A percentile compares a stretch with the other conserved stretches of the same genome.
These are phyloP conservation scores for Leptinotarsa juncta DNA, from an alignment of 2,888 invertebrate species.

Conservation along the genomic window DNA sequence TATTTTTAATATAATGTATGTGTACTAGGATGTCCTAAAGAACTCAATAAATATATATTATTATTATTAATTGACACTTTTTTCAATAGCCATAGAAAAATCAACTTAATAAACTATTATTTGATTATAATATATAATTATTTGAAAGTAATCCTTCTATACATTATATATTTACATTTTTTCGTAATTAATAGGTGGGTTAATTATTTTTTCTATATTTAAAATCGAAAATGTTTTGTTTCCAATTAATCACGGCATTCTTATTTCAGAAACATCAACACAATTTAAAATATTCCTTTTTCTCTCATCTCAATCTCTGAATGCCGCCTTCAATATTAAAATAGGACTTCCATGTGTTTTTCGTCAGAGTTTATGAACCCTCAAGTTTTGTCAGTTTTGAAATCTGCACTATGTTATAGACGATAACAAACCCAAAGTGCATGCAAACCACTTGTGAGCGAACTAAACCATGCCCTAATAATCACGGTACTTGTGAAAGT, in stretches of 20 bases:
- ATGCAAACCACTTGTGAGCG: constrained; percentile 22
- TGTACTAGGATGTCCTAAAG: too few species aligned
- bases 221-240: too few species aligned
- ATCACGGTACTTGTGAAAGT: constrained; percentile 26
- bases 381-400: neutral
- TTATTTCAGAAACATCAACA: neutral
- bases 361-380: constrained; percentile 1
- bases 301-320: neutral
- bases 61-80: too few species aligned
- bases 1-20: too few species aligned
- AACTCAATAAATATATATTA: too few species aligned
- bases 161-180: too few species aligned
- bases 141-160: neutral
- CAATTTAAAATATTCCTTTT: neutral
- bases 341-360: neutral
- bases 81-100: too few species aligned
- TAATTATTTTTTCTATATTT: too few species aligned
- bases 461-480: constrained; percentile 31
- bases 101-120: too few species aligned
- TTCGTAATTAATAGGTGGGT: too few species aligned
- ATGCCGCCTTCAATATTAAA: neutral
- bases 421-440: neutral
- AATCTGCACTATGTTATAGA: constrained; percentile 9
- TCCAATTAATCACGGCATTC: too few species aligned
- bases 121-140: too few species aligned